Percentiles rank a stretch among this genome's conserved stretches.
Conservation (phyloP, 2,797 vertebrate genomes). For the Acropternis orthonyx region DNA sequence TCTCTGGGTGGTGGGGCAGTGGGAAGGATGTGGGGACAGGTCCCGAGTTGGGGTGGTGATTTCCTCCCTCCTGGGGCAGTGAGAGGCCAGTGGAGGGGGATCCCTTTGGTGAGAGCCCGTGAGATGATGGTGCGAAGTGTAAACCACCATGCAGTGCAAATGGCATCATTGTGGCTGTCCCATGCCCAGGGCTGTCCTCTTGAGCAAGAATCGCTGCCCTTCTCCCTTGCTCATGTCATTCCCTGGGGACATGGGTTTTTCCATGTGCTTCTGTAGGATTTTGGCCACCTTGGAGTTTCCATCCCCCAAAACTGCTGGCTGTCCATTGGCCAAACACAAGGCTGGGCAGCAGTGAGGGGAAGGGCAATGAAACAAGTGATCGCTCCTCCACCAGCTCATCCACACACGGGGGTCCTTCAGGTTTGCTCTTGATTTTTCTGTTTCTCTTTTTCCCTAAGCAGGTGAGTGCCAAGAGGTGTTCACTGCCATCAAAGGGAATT, state of each 20-base stretch:
- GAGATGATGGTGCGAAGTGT: neutral
- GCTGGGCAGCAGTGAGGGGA: neutral
- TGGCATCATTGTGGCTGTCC: neutral
- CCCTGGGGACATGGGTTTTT: neutral
- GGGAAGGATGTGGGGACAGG: neutral
- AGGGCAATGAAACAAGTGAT: neutral
- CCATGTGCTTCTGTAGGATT: neutral
- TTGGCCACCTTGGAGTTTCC: neutral
- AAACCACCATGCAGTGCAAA: neutral
- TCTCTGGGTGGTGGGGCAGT: neutral
- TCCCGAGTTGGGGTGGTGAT: neutral
- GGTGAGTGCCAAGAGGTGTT: constrained; percentile 93
- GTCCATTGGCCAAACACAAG: rapidly evolving
- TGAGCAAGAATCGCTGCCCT: neutral
- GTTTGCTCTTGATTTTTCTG: neutral
- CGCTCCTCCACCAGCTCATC: neutral
- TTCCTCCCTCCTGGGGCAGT: neutral
- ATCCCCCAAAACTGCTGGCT: neutral
- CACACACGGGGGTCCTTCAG: neutral
- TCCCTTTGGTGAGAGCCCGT: neutral
- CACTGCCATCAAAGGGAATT: constrained; percentile 84
- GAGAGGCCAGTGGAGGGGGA: rapidly evolving
- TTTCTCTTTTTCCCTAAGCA: constrained; percentile 46
- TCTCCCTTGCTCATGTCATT: neutral
- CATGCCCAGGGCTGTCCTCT: neutral